Evolutionary conservation across 2,888 invertebrate genomes (phyloP).

Genomic region (Amorpha juglandis): DNA sequence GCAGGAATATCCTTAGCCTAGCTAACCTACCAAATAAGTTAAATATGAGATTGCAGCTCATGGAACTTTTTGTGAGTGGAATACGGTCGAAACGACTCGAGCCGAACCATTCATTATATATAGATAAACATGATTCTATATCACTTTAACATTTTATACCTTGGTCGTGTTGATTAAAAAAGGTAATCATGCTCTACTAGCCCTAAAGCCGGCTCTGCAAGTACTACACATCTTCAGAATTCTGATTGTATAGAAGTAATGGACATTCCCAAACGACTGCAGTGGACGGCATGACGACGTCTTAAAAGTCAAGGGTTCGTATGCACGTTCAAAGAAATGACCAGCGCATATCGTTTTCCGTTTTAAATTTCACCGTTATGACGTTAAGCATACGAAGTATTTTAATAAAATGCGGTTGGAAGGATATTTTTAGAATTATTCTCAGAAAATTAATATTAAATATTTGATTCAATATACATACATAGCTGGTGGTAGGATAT

Average conservation of each 20-base stretch:
- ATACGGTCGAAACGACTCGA: no score
- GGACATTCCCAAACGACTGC: conserved; percentile 23
- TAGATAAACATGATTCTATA: no score
- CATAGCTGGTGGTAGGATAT: no score
- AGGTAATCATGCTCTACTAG: no score
- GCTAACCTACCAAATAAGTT: no score
- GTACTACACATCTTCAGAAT: background rate
- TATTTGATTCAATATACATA: no score
- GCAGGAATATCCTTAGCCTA: no score
- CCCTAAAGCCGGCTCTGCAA: background rate
- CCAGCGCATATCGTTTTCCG: background rate
- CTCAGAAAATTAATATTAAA: background rate
- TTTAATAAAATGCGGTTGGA: background rate
- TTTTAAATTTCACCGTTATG: background rate
- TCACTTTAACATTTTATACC: no score
- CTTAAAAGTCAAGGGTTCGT: background rate
- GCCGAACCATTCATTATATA: no score
- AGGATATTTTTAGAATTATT: background rate
- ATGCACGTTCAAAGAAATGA: conserved; percentile 12
- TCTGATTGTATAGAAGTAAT: conserved; percentile 13
- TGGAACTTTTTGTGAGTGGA: no score
- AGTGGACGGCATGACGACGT: background rate
- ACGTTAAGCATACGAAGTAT: background rate
- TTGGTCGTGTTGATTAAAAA: no score
- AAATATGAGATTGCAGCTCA: no score